Evolutionary conservation across 2,888 invertebrate genomes (phyloP).

Genomic region (Siphlonurus alternatus): DNA sequence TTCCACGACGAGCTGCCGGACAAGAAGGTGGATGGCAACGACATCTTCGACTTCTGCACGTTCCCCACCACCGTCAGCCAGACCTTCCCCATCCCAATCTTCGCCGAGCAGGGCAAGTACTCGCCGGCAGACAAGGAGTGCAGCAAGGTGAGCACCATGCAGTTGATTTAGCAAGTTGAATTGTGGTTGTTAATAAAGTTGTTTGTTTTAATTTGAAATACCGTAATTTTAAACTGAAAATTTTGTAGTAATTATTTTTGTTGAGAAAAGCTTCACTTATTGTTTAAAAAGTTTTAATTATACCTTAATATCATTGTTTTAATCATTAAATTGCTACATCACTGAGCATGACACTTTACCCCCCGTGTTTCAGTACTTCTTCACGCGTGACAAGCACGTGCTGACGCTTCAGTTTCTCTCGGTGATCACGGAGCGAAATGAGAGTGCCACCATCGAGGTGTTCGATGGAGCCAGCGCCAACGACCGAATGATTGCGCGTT

Average conservation of each 20-base stretch:
- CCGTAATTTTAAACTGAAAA: too few relatives aligned
- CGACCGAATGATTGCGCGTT: slow-evolving; percentile 50
- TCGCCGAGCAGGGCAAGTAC: slow-evolving; percentile 61
- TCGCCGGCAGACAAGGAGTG: slow-evolving; percentile 53
- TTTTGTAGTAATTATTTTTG: slow-evolving; percentile 1
- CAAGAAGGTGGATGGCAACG: slow-evolving; percentile 49
- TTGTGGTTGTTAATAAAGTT: too few relatives aligned
- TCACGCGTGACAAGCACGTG: slow-evolving; percentile 57
- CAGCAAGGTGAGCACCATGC: slow-evolving; percentile 38
- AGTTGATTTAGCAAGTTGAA: too few relatives aligned
- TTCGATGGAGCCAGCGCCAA: slow-evolving; percentile 25
- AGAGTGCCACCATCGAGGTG: slow-evolving; percentile 33
- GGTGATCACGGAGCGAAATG: slow-evolving; percentile 56
- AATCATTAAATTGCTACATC: neutral
- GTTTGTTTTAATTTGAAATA: too few relatives aligned
- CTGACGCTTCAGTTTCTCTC: slow-evolving; percentile 74
- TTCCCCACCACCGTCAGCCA: slow-evolving; percentile 68
- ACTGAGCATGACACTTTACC: neutral
- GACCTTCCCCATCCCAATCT: slow-evolving; percentile 72
- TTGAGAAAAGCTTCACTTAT: neutral
- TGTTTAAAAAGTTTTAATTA: neutral
- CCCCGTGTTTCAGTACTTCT: slow-evolving; percentile 39
- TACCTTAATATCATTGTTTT: neutral
- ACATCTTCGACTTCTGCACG: slow-evolving; percentile 71
- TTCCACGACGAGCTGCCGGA: slow-evolving; percentile 58